Evolutionary conservation across 1,140 invertebrate species (phyloP).

Genomic region (Chrysopa pallens): DNA sequence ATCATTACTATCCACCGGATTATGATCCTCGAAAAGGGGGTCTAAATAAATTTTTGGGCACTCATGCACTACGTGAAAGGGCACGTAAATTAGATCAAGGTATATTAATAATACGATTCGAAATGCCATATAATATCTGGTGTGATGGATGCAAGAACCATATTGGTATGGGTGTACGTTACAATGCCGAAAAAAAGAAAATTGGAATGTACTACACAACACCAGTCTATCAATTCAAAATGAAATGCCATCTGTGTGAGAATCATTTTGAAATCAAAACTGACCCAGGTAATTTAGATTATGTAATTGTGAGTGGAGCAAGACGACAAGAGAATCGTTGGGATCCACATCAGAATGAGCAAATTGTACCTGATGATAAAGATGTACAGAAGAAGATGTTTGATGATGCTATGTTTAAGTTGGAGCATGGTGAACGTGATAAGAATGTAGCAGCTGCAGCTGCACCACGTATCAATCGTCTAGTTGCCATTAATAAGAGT

Average conservation of each 20-base stretch:
- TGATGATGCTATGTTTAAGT: constrained; percentile 90
- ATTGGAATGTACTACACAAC: constrained; percentile 98
- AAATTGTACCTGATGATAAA: constrained; percentile 80
- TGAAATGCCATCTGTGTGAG: constrained; percentile 98
- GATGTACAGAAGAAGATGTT: constrained; percentile 70
- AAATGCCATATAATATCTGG: constrained; percentile 99
- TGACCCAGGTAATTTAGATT: constrained; percentile 97
- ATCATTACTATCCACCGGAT: constrained; percentile 97
- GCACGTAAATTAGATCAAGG: constrained; percentile 88
- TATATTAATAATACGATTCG: constrained; percentile 96
- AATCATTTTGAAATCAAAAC: constrained; percentile 99
- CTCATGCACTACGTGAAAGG: constrained; percentile 88
- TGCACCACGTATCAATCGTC: constrained; percentile 47
- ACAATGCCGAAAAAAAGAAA: constrained; percentile 98
- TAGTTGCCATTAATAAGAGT: constrained; percentile 60
- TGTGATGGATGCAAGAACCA: constrained; percentile 96
- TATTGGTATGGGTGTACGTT: constrained; percentile 96
- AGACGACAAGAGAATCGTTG: constrained; percentile 92
- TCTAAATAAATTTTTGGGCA: constrained; percentile 85
- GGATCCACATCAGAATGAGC: constrained; percentile 93
- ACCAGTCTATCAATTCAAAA: constrained; percentile 92
- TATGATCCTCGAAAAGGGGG: constrained; percentile 88
- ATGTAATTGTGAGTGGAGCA: constrained; percentile 87
- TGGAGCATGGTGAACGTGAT: constrained; percentile 83
- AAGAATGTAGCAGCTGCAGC: constrained; percentile 46